Percentiles rank a stretch among this genome's conserved stretches.
These are phyloP conservation scores for Vanacampus margaritifer DNA, from an alignment of 2,113 vertebrate species.

Conservation along the genomic window DNA sequence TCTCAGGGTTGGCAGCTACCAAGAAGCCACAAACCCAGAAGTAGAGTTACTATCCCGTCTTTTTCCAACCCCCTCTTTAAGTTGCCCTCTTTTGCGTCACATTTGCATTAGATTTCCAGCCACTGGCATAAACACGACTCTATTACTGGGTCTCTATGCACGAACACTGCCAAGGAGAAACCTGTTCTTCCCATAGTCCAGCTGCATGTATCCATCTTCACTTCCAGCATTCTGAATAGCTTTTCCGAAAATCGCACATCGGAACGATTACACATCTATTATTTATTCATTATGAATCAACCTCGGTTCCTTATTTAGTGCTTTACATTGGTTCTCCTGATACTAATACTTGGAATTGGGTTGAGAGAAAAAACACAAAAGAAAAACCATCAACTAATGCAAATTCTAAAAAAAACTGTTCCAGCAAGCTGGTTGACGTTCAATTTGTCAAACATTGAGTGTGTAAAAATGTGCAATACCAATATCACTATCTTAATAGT, in stretches of 20 bases:
- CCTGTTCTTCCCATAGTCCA: slow-evolving; percentile 30
- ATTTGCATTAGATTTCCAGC: slow-evolving; percentile 68
- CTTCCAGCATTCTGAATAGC: slow-evolving; percentile 4
- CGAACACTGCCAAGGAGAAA: slow-evolving; percentile 51
- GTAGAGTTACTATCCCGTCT: slow-evolving; percentile 53
- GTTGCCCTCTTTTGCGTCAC: slow-evolving; percentile 69
- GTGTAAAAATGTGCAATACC: background rate
- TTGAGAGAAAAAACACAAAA: background rate
- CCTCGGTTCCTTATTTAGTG: background rate
- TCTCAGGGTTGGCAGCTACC: slow-evolving; percentile 63
- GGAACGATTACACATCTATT: background rate
- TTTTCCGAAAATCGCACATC: slow-evolving; percentile 2
- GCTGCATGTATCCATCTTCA: slow-evolving; percentile 13
- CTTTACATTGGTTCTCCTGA: background rate
- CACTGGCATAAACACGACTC: slow-evolving; percentile 57
- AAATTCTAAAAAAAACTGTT: background rate
- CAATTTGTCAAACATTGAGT: background rate
- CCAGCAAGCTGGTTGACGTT: background rate
- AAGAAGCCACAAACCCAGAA: slow-evolving; percentile 62
- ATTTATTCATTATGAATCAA: slow-evolving; percentile 12
- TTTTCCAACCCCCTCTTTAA: slow-evolving; percentile 74
- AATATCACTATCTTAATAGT: too few species aligned
- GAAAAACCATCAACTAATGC: background rate
- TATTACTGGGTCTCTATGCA: slow-evolving; percentile 35
- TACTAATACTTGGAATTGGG: background rate